Conservation (phyloP, 2,888 invertebrate genomes). For the Melangyna quadrimaculata region DNA sequence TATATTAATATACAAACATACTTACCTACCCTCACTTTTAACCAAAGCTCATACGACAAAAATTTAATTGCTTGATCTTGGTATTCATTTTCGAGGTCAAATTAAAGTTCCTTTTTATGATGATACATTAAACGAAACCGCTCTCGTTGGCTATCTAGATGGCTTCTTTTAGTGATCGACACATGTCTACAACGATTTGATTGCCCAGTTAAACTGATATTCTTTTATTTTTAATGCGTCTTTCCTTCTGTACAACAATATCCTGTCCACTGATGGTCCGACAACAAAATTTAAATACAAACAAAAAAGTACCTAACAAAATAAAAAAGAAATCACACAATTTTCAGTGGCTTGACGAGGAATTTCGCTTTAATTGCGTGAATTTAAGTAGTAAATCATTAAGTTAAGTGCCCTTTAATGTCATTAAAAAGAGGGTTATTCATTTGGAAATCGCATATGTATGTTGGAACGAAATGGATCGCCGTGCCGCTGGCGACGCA, state of each 20-base stretch:
- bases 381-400: constrained; percentile 80
- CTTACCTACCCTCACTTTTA: no score
- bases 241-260: constrained; percentile 37
- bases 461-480: constrained; percentile 30
- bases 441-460: constrained; percentile 73
- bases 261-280: not conserved
- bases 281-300: not conserved
- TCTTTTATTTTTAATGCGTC: constrained; percentile 39
- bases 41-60: constrained; percentile 10
- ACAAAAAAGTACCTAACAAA: not conserved
- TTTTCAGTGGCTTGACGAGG: constrained; percentile 31
- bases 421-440: constrained; percentile 76
- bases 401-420: constrained; percentile 79
- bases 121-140: constrained; percentile 20
- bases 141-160: constrained; percentile 15
- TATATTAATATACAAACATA: no score
- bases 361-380: constrained; percentile 79
- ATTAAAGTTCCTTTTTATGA: constrained; percentile 25
- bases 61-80: constrained; percentile 41
- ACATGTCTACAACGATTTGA: constrained; percentile 27
- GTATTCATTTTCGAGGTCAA: constrained; percentile 36
- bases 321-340: not conserved
- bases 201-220: constrained; percentile 58
- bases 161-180: constrained; percentile 29
- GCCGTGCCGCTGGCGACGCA: constrained; percentile 47